A percentile compares a stretch with the other conserved stretches of the same genome.
Conservation (phyloP, 2,888 invertebrate genomes). For the Nymphalis urticae region DNA sequence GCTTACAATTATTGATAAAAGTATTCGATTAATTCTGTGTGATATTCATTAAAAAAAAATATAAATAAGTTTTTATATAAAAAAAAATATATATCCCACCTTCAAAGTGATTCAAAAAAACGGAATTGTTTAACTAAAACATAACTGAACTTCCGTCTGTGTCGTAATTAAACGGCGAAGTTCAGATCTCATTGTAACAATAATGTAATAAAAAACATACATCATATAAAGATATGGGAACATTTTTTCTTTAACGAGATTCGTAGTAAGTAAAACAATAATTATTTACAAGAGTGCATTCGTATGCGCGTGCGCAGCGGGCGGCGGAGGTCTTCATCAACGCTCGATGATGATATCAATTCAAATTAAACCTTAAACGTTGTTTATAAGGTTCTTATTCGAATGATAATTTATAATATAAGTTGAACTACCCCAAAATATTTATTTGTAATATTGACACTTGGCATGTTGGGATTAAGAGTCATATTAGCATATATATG, state of each 20-base stretch:
- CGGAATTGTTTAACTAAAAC: background rate
- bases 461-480: background rate
- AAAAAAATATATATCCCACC: background rate
- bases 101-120: background rate
- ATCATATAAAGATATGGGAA: conserved; percentile 4
- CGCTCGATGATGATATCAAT: background rate
- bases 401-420: background rate
- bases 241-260: conserved; percentile 18
- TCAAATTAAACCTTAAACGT: background rate
- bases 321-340: conserved; percentile 37
- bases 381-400: background rate
- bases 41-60: too few relatives aligned
- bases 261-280: conserved; percentile 27
- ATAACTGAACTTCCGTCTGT: background rate
- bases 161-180: background rate
- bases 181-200: background rate
- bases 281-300: conserved; percentile 27
- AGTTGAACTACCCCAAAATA: conserved; percentile 2
- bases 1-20: too few relatives aligned
- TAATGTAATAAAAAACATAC: conserved; percentile 7
- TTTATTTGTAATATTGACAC: background rate
- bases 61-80: too few relatives aligned
- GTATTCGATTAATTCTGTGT: too few relatives aligned
- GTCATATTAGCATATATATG: background rate
- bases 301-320: conserved; percentile 33